Evolutionary conservation across 92 coral and sea anemone genomes (phyloP), one percentile per base, ranked within the genome.

Genomic region (Epizoanthus illoricatus): DNA sequence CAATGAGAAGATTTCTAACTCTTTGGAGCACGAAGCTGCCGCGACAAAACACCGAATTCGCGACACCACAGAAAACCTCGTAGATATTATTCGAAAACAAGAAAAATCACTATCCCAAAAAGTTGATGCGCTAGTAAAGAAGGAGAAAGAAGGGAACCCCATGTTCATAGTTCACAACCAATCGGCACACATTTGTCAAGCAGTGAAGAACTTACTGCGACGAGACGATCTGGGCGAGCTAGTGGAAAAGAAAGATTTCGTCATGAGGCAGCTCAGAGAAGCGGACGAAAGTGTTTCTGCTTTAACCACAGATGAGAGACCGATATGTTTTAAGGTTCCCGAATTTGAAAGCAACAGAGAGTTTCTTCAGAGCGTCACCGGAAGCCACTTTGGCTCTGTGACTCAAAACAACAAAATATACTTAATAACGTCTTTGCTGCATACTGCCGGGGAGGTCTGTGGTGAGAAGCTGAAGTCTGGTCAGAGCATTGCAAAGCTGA

Each of bases 1-100:
- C 42, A 78, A 80, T 16, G 86, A 83, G 79, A 87, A 85, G 28
- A 70, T 86, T 3, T 76, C 80, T 62, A 39, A 61, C 28, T 86
- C 90, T 11, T 23, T 92, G 60, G 84, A 85, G 39, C 87, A 73
- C 42, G 93, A 92, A 58, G 93, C 90, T 16, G 81, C 72, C 23
- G 52, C 12, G 19, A 71, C 86, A 69, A 92, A 92, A 63, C 80
- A 60, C 7, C 86, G 74, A 55, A 90, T 92, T 58, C 97, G 86
- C 67, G 97, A 92, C 69, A 89, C 87, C n/a, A 84, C 87, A 41
- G 91, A 90, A 43, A 90, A 90, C 75, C 86, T 92, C 4, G 81
- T 92, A 36, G 97, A 89, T 10, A 76, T 92, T 20, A 76, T 92
- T 20, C 81, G 90, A 58, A 83, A 83, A 60, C 97, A 92, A 74